Conservation (phyloP, 2,888 invertebrate species). For the Zygogramma bicolorata region DNA sequence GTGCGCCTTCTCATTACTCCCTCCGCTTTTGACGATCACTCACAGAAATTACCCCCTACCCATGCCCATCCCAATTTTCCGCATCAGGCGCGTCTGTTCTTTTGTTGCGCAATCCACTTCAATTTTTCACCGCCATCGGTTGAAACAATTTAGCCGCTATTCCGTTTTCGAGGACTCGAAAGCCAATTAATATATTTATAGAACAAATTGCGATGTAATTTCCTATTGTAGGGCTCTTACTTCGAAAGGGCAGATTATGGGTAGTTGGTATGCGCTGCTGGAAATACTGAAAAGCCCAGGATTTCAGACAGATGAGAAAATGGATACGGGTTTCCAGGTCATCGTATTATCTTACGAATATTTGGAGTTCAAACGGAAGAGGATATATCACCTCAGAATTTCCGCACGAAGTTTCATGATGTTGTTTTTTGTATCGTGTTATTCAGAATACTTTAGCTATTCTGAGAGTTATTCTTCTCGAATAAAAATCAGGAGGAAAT, state of each 20-base stretch:
- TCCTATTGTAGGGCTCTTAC: neutral
- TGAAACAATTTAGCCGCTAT: neutral
- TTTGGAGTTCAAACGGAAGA: neutral
- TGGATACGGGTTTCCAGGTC: neutral
- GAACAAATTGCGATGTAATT: conserved; percentile 5
- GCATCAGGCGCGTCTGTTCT: neutral
- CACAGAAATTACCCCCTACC: neutral
- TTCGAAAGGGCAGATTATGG: neutral
- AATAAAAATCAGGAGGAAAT: too few relatives aligned
- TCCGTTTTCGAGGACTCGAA: neutral
- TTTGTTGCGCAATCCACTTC: neutral
- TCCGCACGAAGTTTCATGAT: too few relatives aligned
- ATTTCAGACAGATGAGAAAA: neutral
- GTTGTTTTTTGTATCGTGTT: too few relatives aligned
- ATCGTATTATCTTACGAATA: neutral
- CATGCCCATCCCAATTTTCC: neutral
- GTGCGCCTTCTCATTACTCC: neutral
- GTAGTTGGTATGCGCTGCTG: neutral
- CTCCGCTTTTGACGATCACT: neutral
- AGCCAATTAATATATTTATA: conserved; percentile 8
- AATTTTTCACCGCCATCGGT: neutral
- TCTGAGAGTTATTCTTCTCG: too few relatives aligned
- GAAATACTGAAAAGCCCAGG: neutral
- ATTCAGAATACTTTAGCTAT: too few relatives aligned
- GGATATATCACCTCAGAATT: neutral